phyloP scores from a whole-genome alignment of 2,113 vertebrate genomes.

The Myrmecophaga tridactyla region DNA sequence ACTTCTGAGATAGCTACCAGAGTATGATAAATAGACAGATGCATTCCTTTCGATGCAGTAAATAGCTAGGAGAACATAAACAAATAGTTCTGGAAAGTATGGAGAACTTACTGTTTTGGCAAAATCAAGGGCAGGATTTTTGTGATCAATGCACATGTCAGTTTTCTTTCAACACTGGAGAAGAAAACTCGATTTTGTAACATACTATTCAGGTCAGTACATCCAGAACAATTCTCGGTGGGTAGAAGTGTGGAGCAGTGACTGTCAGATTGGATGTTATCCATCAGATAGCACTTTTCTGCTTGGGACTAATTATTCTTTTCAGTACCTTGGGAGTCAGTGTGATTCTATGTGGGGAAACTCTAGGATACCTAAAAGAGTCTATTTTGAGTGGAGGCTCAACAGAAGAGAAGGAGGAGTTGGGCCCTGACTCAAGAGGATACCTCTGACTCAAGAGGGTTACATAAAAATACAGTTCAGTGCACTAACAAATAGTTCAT shows the following conservation, averaged over 20 bases:
- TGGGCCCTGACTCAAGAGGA: not conserved
- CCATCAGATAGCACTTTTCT: not conserved
- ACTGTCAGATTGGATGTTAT: not conserved
- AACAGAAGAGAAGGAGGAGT: not conserved
- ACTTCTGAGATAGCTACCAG: not conserved
- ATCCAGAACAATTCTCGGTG: not conserved
- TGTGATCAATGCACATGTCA: not conserved
- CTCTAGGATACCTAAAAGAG: not conserved
- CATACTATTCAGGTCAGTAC: not conserved
- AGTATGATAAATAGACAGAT: not conserved
- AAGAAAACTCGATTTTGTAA: not conserved
- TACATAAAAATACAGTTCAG: not conserved
- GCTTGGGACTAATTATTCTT: not conserved
- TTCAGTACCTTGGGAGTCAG: not conserved
- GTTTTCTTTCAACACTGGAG: not conserved
- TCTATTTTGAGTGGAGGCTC: not conserved
- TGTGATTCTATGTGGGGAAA: conserved; percentile 2
- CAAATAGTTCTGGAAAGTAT: not conserved
- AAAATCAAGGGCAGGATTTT: not conserved
- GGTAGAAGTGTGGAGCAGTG: not conserved
- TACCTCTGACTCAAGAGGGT: not conserved
- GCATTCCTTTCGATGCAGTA: not conserved
- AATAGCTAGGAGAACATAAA: not conserved
- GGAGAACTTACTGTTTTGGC: not conserved
- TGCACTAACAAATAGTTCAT: conserved; percentile 19